phyloP scores from a whole-genome alignment of 2,797 vertebrate genomes.

The Eulemur albifrons region DNA sequence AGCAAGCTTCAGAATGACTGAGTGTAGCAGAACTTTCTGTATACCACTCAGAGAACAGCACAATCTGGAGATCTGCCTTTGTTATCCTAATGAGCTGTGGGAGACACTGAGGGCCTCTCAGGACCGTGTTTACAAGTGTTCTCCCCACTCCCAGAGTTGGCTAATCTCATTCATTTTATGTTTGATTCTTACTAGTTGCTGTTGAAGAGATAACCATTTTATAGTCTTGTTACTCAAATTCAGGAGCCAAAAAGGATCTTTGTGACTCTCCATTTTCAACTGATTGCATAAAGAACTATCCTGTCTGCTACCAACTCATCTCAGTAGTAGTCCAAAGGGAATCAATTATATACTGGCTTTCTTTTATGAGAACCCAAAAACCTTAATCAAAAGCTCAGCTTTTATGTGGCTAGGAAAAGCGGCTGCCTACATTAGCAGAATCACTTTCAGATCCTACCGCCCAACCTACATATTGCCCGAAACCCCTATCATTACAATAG shows the following conservation, averaged over 20 bases:
- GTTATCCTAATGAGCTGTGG: not conserved
- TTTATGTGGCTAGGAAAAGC: not conserved
- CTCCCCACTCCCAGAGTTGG: not conserved
- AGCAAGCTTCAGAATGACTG: not conserved
- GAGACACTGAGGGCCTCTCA: not conserved
- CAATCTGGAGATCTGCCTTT: not conserved
- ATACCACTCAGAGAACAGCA: not conserved
- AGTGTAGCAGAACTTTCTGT: not conserved
- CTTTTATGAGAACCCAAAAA: not conserved
- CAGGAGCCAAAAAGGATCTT: not conserved
- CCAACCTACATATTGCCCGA: not conserved
- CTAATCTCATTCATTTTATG: not conserved
- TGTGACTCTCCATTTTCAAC: not conserved
- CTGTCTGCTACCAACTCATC: not conserved
- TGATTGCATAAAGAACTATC: not conserved
- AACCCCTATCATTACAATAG: not conserved
- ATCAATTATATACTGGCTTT: not conserved
- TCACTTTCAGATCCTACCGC: not conserved
- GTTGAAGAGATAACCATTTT: not conserved
- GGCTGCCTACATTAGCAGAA: not conserved
- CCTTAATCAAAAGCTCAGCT: not conserved
- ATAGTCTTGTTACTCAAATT: not conserved
- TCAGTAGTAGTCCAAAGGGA: not conserved
- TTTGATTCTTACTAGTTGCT: not conserved
- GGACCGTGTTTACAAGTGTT: not conserved